Conservation (phyloP, 1,140 invertebrate genomes). For the Heterodera schachtii region DNA sequence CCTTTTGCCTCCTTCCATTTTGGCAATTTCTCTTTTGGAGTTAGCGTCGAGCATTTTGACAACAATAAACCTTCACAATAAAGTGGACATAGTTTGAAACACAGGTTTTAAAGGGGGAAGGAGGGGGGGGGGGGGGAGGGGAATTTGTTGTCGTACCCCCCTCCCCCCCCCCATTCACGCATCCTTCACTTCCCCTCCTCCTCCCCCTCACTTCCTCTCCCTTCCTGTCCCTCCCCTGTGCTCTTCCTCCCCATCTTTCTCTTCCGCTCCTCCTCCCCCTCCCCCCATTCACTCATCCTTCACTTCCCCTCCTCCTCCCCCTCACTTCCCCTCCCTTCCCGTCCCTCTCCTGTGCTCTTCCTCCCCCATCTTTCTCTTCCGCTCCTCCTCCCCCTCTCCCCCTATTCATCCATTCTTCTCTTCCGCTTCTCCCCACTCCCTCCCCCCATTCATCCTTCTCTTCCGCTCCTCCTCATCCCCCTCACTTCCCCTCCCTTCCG, state of each 20-base stretch:
- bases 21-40: slow-evolving; percentile 3
- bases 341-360: too few species aligned
- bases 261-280: not conserved
- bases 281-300: not conserved
- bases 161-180: too few species aligned
- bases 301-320: not conserved
- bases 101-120: not conserved
- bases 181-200: not conserved
- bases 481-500: too few species aligned
- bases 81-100: not conserved
- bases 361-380: too few species aligned
- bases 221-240: too few species aligned
- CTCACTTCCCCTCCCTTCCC: not conserved
- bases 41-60: not conserved
- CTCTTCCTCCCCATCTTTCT: not conserved
- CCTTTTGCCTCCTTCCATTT: not conserved
- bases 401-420: not conserved
- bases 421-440: not conserved
- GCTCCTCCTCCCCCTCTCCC: too few species aligned
- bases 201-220: too few species aligned
- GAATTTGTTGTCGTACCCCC: too few species aligned
- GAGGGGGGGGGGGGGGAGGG: too few species aligned
- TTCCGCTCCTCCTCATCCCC: not conserved
- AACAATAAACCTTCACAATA: slow-evolving; percentile 10
- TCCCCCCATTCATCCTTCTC: not conserved